Evolutionary conservation across 1,140 invertebrate genomes (phyloP), one percentile per base, ranked within the genome.

Genomic region (Lineus longissimus): DNA sequence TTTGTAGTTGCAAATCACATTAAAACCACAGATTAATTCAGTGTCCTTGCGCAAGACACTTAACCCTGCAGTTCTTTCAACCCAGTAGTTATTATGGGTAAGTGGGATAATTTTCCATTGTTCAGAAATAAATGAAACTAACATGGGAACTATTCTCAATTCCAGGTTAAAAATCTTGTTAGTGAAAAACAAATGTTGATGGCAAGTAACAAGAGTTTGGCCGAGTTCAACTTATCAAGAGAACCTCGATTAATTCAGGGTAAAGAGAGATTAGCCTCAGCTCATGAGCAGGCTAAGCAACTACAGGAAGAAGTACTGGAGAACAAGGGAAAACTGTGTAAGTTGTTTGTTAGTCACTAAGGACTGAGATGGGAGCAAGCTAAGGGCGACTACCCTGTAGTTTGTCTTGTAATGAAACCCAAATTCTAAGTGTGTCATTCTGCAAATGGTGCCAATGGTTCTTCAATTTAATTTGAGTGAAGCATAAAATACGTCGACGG

Each of bases 161-260:
- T 82, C 36, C 74, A 93, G 88, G 85, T 93, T 0, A 89, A 91
- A 77, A 86, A 89, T 61, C 84, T 91, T 68, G 89, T 90, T 74
- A 84, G 86, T 13, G 91, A 95, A 71, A 92, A 92, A 70, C 91
- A 94, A 77, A 88, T 89, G 78, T 81, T 94, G 54, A 87, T 95
- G 73, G 90, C 89, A 1, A 89, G 88, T 67, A 95, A 94, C 75
- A 89, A 91, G 76, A 91, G 88, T 30, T 79, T 93, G 57, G 92
- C 93, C 1, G 93, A 96, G 77, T 90, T 86, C 69, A 97, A 95
- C 79, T 84, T 97, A 23, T 85, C 87, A 17, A 88, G 88, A 73
- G 90, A 95, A 81, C 90, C 92, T 36, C 85, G 88, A 73, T 81
- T 95, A n/a, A 70, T 73, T 7, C 51, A 71, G 19, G 85, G 88